Base-by-base conservation (phyloP, 2,888 invertebrate species). In the Scaptomyza parva region DNA sequence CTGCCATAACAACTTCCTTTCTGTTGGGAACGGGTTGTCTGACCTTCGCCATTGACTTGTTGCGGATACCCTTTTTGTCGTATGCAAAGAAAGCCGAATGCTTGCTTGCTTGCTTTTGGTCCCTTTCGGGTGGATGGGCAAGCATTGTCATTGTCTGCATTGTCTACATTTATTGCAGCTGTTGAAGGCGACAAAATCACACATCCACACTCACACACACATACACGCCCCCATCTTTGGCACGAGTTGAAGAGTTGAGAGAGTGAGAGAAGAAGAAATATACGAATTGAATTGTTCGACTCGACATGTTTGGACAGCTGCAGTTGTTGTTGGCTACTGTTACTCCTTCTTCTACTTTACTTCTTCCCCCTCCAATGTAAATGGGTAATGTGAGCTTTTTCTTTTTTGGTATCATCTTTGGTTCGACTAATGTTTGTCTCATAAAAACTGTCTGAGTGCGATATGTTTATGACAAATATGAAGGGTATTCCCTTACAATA, bases 281-380 rank as follows among this genome's bases (percentile, higher is more conserved):
- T 54, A 51, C 45, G 59, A 77, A 77, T 77, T 78, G 76, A 73
- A 75, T 73, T 78, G 70, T 78, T 73, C 58, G 41, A 52, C 58
- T 61, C 64, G 44, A 64, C 58, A 44, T 78, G 65, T 78, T 78
- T 78, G 73, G 76, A 73, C 78, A 78, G 78, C 78, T 78, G 78
- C 77, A 59, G 60, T 55, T 63, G 73, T n/a, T n/a, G n/a, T n/a
- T n/a, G n/a, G n/a, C 78, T 75, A 65, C 67, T 75, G 68, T 54
- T 30, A 30, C 55, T 5, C 26, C 47, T 7, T 28, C 41, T 8
- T 5, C 40, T 17, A 18, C 9, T 14, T 17, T 17, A 22, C 18
- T 53, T 9, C 2, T 40, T 17, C 5, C 1, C 12, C 35, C n/a
- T 14, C 18, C 6, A 37, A 26, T 33, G n/a, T n/a, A n/a, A n/a